A percentile compares a stretch with the other conserved stretches of the same genome.
Evolutionary conservation across 2,113 vertebrate genomes (phyloP).

Genomic region (Leptobrachium leishanense): DNA sequence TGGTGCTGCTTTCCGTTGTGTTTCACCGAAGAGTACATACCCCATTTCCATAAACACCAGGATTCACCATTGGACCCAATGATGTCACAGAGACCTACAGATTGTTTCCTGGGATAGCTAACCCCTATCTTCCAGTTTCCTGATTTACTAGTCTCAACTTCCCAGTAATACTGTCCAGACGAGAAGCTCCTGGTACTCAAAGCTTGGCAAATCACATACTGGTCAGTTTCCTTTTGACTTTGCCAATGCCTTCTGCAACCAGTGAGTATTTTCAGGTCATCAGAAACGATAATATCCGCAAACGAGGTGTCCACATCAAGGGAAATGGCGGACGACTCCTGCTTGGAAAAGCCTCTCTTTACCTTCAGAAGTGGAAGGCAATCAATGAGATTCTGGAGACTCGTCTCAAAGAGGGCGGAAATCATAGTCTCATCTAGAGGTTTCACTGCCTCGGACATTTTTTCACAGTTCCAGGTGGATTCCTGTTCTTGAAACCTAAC

Average conservation of each 20-base stretch:
- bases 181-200: background rate
- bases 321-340: background rate
- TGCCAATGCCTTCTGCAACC: background rate
- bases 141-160: conserved; percentile 21
- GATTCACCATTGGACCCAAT: conserved; percentile 11
- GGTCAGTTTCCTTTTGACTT: background rate
- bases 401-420: background rate
- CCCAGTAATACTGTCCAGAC: conserved; percentile 3
- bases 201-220: background rate
- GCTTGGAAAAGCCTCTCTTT: background rate
- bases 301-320: background rate
- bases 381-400: background rate
- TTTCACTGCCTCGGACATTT: background rate
- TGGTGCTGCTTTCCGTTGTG: background rate
- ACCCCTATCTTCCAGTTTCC: conserved; percentile 13
- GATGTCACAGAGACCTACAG: background rate
- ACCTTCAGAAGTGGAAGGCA: background rate
- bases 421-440: background rate
- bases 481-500: background rate
- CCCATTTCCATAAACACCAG: conserved; percentile 10
- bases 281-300: background rate
- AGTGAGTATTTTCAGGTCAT: background rate
- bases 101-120: background rate
- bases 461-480: background rate
- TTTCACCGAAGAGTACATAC: background rate